These are phyloP conservation scores for Falcunculus frontatus DNA, from an alignment of 2,113 vertebrate genomes.

Conservation along the genomic window DNA sequence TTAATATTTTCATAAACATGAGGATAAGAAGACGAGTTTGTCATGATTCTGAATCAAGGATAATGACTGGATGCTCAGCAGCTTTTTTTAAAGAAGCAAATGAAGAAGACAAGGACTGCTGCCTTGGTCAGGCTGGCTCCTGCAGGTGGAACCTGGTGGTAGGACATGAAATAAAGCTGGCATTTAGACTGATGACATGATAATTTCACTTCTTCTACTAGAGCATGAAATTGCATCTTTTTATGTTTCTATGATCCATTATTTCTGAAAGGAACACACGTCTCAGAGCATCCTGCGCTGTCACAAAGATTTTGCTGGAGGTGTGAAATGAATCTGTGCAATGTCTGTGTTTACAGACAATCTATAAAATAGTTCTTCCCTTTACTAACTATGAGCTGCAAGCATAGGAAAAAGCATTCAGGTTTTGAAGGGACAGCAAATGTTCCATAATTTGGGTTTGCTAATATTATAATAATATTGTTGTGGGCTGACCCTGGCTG, in stretches of 20 bases:
- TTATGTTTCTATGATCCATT: neutral
- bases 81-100: neutral
- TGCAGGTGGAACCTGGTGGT: neutral
- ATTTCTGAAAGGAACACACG: neutral
- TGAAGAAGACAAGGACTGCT: neutral
- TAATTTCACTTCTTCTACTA: constrained; percentile 5
- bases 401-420: neutral
- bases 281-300: neutral
- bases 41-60: neutral
- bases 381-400: neutral
- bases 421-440: neutral
- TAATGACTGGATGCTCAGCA: neutral
- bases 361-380: neutral
- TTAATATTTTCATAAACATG: neutral
- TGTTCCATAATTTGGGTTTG: neutral
- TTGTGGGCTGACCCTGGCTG: too few relatives aligned
- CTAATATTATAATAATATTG: neutral
- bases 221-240: neutral
- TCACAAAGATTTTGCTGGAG: neutral
- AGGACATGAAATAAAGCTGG: neutral
- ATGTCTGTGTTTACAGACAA: neutral
- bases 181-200: neutral
- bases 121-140: neutral
- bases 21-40: neutral
- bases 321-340: neutral